Percentiles rank a stretch among this genome's conserved stretches.
Conservation (phyloP, 2,888 invertebrate genomes). For the Drosophila yooni region DNA sequence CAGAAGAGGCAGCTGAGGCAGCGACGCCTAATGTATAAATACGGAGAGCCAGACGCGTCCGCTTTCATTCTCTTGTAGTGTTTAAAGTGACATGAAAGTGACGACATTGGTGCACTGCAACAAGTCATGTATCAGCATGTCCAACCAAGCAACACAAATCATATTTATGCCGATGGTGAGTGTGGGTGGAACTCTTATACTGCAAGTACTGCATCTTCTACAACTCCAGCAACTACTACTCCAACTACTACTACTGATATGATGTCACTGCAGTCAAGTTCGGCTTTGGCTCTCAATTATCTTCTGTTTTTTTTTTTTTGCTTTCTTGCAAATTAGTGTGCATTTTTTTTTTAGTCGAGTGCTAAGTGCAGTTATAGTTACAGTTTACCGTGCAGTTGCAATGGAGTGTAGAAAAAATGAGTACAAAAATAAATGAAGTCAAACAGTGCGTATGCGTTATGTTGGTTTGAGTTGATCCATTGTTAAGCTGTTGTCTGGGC, state of each 20-base stretch:
- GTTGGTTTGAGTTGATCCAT: not conserved
- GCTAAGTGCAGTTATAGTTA: constrained; percentile 16
- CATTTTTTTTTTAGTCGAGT: not conserved
- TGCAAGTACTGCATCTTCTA: not conserved
- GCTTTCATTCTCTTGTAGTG: constrained; percentile 85
- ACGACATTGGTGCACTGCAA: constrained; percentile 84
- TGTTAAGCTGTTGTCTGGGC: constrained; percentile 1
- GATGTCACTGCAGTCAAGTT: constrained; percentile 3
- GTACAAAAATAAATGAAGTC: not conserved
- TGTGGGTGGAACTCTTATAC: constrained; percentile 20
- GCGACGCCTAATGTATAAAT: constrained; percentile 75
- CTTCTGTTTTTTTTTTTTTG: not conserved
- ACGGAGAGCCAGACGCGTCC: constrained; percentile 75
- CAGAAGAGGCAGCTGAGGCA: not conserved
- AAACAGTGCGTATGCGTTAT: constrained; percentile 14
- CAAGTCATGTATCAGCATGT: constrained; percentile 86
- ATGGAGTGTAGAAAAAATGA: not conserved
- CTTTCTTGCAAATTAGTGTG: constrained; percentile 9
- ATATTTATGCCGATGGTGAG: constrained; percentile 85
- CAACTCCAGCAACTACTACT: not conserved
- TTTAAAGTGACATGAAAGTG: constrained; percentile 86
- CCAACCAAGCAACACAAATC: constrained; percentile 85
- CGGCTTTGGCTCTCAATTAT: not conserved
- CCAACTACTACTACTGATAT: not conserved
- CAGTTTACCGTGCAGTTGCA: constrained; percentile 1